These are phyloP conservation scores for Chiridota heheva DNA, from an alignment of 35 echinoderm and acorn worm species.

Conservation along the genomic window DNA sequence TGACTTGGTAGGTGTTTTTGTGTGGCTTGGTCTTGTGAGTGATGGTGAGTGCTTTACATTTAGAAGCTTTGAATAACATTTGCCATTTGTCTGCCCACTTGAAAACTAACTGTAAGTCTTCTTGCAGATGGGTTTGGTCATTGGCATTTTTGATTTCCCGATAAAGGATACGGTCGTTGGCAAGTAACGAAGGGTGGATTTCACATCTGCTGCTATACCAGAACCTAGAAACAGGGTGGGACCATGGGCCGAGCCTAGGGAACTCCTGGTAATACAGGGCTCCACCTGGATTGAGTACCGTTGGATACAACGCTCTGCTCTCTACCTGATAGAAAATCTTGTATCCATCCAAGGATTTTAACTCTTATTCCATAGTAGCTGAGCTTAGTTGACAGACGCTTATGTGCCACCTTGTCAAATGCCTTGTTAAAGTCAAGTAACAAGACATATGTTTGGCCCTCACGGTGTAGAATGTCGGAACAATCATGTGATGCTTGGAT, in stretches of 20 bases:
- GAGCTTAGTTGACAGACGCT: no score
- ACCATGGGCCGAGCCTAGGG: slow-evolving; percentile 36
- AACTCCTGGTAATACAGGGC: slow-evolving; percentile 5
- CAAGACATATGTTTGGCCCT: slow-evolving; percentile 45
- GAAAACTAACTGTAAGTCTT: no score
- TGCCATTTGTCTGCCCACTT: no score
- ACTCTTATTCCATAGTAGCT: slow-evolving; percentile 53
- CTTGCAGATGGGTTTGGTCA: no score
- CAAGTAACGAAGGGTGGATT: slow-evolving; percentile 19
- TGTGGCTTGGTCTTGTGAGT: no score
- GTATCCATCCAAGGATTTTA: slow-evolving; percentile 35
- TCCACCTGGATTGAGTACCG: not conserved
- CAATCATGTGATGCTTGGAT: no score
- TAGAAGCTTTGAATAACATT: no score
- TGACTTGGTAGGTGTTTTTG: no score
- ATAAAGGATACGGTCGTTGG: slow-evolving; percentile 11
- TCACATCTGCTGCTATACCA: not conserved
- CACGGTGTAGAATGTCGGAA: slow-evolving; percentile 25
- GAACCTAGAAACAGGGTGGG: slow-evolving; percentile 16
- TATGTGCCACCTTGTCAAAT: no score
- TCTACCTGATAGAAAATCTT: slow-evolving; percentile 3
- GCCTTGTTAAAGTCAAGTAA: no score
- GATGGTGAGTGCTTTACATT: no score
- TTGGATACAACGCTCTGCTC: slow-evolving; percentile 21
- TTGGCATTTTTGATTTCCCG: no score